Conservation (phyloP, 2,888 invertebrate genomes). For the Zootermopsis nevadensis region DNA sequence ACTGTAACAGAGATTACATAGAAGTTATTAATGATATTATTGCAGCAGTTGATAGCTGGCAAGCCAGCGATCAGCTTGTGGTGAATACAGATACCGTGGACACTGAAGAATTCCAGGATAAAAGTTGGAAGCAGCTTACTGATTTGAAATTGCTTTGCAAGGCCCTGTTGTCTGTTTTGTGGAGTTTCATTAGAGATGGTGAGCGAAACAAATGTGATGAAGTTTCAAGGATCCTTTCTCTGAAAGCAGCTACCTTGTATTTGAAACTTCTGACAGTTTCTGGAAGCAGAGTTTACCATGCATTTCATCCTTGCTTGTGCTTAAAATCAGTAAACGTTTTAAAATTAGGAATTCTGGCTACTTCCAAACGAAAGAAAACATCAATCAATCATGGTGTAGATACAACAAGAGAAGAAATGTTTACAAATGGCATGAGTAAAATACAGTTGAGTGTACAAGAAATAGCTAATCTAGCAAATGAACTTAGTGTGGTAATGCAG, state of each 20-base stretch:
- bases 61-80: not conserved
- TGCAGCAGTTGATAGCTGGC: conserved; percentile 8
- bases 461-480: not conserved
- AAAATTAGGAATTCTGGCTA: not conserved
- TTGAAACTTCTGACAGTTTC: conserved; percentile 2
- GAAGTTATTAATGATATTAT: not conserved
- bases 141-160: not conserved
- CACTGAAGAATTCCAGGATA: not conserved
- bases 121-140: not conserved
- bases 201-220: not conserved
- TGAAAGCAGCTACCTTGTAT: conserved; percentile 6
- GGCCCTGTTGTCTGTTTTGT: conserved; percentile 7
- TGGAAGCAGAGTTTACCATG: conserved; percentile 16
- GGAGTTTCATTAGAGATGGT: not conserved
- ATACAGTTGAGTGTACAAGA: conserved; percentile 9
- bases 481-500: not conserved
- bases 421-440: not conserved
- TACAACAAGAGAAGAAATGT: not conserved
- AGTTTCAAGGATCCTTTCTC: not conserved
- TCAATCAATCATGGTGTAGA: not conserved
- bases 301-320: conserved; percentile 11
- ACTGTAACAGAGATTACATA: not conserved
- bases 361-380: not conserved
- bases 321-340: not conserved
- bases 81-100: not conserved